A percentile compares a stretch with the other conserved stretches of the same genome.
phyloP scores from a whole-genome alignment of 2,113 vertebrate species.

The Elaphurus davidianus region DNA sequence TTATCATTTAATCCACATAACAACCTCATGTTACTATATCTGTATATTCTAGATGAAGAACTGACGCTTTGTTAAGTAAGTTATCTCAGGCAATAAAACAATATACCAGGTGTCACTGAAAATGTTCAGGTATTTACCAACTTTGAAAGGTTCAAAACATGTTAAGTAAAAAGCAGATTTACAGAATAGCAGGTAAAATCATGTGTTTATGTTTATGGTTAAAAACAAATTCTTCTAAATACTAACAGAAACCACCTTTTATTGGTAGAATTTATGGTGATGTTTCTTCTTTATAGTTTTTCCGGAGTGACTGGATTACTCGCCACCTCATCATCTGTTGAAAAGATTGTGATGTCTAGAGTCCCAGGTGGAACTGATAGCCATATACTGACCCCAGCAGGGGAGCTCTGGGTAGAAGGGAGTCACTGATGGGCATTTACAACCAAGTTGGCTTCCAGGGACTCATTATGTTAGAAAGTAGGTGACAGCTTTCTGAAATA shows the following conservation, averaged over 20 bases:
- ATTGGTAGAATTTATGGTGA: not conserved
- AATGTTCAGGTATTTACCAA: not conserved
- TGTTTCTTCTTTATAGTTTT: not conserved
- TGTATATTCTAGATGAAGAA: not conserved
- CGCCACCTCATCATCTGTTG: not conserved
- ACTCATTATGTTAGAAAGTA: not conserved
- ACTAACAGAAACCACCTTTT: not conserved
- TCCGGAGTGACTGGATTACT: not conserved
- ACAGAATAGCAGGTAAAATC: not conserved
- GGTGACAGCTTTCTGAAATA: slow-evolving; percentile 28
- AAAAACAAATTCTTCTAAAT: slow-evolving; percentile 5
- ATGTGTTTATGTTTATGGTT: not conserved
- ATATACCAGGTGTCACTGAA: not conserved
- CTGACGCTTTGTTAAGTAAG: not conserved
- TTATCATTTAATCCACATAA: not conserved
- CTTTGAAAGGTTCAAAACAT: not conserved
- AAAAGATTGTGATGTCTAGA: not conserved
- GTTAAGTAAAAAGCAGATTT: not conserved
- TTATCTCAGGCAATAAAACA: not conserved
- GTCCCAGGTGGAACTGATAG: not conserved
- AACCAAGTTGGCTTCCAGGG: slow-evolving; percentile 6
- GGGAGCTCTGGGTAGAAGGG: not conserved
- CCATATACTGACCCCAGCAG: not conserved
- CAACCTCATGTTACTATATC: not conserved
- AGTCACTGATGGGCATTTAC: not conserved